Conservation (phyloP, 2,113 vertebrate species). For the Microtus richardsoni region DNA sequence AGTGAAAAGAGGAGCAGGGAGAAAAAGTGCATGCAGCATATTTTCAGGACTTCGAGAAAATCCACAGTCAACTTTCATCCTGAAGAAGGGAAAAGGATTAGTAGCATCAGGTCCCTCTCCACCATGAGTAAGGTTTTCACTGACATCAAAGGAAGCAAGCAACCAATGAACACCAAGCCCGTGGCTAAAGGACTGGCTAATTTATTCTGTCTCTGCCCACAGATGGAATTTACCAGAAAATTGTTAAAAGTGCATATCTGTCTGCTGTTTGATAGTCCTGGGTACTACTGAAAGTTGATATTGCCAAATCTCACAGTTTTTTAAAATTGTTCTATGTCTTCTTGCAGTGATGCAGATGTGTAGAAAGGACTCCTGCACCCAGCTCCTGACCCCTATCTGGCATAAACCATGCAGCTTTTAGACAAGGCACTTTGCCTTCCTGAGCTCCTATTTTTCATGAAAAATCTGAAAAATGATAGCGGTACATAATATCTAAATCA, state of each 20-base stretch:
- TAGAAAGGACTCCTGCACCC: neutral
- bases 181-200: neutral
- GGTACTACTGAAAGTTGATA: neutral
- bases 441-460: constrained; percentile 48
- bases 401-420: neutral
- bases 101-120: neutral
- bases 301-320: neutral
- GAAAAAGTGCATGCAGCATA: neutral
- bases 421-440: neutral
- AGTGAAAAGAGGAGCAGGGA: neutral
- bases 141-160: constrained; percentile 21
- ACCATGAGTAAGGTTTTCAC: neutral
- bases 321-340: neutral
- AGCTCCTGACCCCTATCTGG: neutral
- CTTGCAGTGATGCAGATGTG: neutral
- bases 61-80: neutral
- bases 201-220: constrained; percentile 8
- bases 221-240: constrained; percentile 31
- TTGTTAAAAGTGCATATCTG: neutral
- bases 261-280: neutral
- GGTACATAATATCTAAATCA: neutral
- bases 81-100: neutral
- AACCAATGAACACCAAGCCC: neutral
- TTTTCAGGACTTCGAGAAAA: neutral
- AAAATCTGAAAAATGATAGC: neutral